Evolutionary conservation across 2,113 vertebrate genomes (phyloP), one percentile per base, ranked within the genome.

Genomic region (Pelecanoides urinatrix): DNA sequence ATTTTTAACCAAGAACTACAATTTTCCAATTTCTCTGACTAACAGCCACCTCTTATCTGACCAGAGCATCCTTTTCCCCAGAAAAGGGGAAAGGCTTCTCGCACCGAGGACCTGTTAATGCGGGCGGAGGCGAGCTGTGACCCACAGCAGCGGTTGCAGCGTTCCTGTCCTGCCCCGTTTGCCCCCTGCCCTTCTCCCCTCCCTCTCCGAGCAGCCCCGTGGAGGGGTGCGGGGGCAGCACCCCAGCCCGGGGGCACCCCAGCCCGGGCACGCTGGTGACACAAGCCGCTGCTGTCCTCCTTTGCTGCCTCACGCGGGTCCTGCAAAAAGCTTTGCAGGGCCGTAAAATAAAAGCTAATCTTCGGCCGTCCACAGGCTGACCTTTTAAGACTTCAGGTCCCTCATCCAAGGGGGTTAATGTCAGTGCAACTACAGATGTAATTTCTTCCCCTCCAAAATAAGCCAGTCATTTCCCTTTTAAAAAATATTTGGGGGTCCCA

Each of bases 401-500:
- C 26, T 47, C 14, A 5, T 30, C 23, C 62, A 50, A 17, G 53
- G 47, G 0, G 5, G 32, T 34, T 9, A 49, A 62, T 0, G 0
- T 40, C 34, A 22, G n/a, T 44, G 53, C 20, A 38, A 26, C n/a
- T 40, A 13, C 63, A 19, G 63, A 55, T 21, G 38, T 22, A 17
- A 85, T 59, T 76, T 44, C 27, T 40, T 63, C 40, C 40, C 52
- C 68, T 93, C 58, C 49, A n/a, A 79, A 84, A 36, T 18, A 32
- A 92, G 47, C 16, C 32, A 66, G 45, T 10, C 8, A 22, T 50
- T 88, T 88, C 66, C 44, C 38, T 52, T 74, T 58, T 40, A 78
- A 45, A 29, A 67, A 77, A 79, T 63, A 76, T 71, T 40, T 65
- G 52, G 44, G 70, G 86, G 62, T 74, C 72, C 76, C 79, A 71